These are phyloP conservation scores for Manduca sexta DNA, from an alignment of 1,140 invertebrate genomes.

Conservation along the genomic window DNA sequence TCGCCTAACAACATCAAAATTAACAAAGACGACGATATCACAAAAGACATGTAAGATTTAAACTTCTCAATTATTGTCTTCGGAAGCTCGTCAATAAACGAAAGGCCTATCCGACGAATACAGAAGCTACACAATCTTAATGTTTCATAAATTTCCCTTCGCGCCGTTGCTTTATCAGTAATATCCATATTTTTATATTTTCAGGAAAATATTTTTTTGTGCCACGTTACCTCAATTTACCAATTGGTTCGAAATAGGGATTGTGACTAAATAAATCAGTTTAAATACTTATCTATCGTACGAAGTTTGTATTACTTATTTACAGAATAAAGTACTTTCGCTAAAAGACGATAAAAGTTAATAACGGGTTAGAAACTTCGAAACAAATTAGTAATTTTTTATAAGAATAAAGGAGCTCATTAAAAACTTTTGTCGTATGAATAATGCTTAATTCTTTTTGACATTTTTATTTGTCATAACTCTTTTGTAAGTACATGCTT, in stretches of 20 bases:
- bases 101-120: slow-evolving; percentile 38
- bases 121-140: slow-evolving; percentile 43
- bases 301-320: neutral
- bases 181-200: slow-evolving; percentile 2
- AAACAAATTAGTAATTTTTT: neutral
- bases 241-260: too few relatives aligned
- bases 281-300: too few relatives aligned
- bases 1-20: slow-evolving; percentile 38
- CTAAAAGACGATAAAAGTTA: neutral
- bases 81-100: slow-evolving; percentile 34
- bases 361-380: neutral
- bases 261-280: too few relatives aligned
- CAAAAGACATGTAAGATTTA: slow-evolving; percentile 20
- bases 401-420: neutral
- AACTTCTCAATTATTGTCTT: slow-evolving; percentile 21
- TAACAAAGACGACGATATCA: slow-evolving; percentile 27
- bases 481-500: too few relatives aligned
- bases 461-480: neutral
- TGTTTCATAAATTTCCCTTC: slow-evolving; percentile 39
- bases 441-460: neutral
- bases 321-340: neutral
- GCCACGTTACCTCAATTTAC: too few relatives aligned
- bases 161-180: slow-evolving; percentile 15
- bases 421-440: neutral
- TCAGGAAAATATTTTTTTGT: neutral